Base-by-base conservation (phyloP, 2,113 vertebrate genomes). In the Rallus limicola region DNA sequence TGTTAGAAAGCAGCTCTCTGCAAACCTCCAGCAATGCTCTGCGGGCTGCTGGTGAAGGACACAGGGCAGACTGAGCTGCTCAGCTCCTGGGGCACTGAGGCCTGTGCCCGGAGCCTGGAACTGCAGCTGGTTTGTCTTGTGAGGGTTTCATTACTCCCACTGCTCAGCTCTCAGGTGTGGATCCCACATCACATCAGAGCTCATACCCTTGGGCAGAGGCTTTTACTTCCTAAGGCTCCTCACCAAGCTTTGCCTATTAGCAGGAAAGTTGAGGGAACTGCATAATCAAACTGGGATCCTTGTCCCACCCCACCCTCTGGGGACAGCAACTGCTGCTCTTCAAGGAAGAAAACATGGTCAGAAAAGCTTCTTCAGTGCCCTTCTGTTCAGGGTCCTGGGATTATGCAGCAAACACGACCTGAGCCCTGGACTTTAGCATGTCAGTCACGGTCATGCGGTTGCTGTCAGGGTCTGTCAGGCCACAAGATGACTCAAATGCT, bases 361-460 rank as follows among this genome's bases (percentile, higher is more conserved):
- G 17, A 63, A 70, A 77, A 90, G 26, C 24, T 87, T 8, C 80
- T 55, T 28, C 53, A 33, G 84, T 44, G 85, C 10, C 62, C 16
- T 85, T 64, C n/a, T 64, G 52, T 33, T 50, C 68, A 78, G n/a
- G 17, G 76, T 52, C 11, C 59, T 10, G 28, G 26, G 78, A 64
- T 52, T 68, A 50, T 62, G 58, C 60, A 60, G 46, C 81, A 72
- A 67, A 52, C 48, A 50, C 44, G 68, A 67, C 38, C 58, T 85
- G 63, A 53, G 28, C 44, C 48, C n/a, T 52, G n/a, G 23, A 23
- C n/a, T 74, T 29, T 0, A 26, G 53, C 0, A 0, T 13, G 20
- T 64, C 74, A 11, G 28, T 48, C 1, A 0, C 25, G 62, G 1
- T 40, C 1, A 0, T 10, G 60, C 40, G 58, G 50, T 10, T 8